Conservation (phyloP, 2,113 vertebrate genomes). For the Clarias batrachus region DNA sequence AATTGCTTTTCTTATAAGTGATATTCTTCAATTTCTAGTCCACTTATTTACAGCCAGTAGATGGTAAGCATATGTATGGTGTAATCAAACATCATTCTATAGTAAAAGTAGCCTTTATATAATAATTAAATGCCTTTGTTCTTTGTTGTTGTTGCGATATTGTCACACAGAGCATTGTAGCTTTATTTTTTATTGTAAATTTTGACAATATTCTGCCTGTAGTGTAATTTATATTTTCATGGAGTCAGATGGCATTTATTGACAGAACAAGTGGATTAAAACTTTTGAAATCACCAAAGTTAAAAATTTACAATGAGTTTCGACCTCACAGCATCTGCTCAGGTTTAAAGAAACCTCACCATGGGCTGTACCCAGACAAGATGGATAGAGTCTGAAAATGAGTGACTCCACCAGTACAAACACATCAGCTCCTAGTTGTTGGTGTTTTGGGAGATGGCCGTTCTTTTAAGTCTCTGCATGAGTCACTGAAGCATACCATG, state of each 20-base stretch:
- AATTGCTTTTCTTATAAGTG: not conserved
- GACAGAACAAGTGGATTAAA: not conserved
- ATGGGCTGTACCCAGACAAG: not conserved
- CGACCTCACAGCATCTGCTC: conserved; percentile 1
- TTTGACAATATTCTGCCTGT: not conserved
- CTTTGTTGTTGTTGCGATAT: not conserved
- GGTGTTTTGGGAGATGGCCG: conserved; percentile 16
- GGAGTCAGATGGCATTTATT: conserved; percentile 4
- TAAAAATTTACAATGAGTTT: not conserved
- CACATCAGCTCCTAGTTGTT: conserved; percentile 27
- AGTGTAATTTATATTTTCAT: not conserved
- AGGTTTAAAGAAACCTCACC: not conserved
- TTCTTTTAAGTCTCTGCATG: conserved; percentile 39
- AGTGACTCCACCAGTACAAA: conserved; percentile 27
- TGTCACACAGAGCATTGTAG: not conserved
- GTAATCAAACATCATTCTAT: not conserved
- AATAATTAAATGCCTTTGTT: not conserved
- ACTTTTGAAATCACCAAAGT: not conserved
- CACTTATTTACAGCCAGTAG: not conserved
- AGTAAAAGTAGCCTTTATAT: not conserved
- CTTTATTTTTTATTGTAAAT: not conserved
- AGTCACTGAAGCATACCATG: conserved; percentile 32
- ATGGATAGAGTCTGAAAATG: conserved; percentile 21
- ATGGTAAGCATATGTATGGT: not conserved
- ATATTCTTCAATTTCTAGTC: not conserved